A percentile compares a stretch with the other conserved stretches of the same genome.
Evolutionary conservation across 1,140 invertebrate species (phyloP).

Genomic region (Drosophila tsacasi): DNA sequence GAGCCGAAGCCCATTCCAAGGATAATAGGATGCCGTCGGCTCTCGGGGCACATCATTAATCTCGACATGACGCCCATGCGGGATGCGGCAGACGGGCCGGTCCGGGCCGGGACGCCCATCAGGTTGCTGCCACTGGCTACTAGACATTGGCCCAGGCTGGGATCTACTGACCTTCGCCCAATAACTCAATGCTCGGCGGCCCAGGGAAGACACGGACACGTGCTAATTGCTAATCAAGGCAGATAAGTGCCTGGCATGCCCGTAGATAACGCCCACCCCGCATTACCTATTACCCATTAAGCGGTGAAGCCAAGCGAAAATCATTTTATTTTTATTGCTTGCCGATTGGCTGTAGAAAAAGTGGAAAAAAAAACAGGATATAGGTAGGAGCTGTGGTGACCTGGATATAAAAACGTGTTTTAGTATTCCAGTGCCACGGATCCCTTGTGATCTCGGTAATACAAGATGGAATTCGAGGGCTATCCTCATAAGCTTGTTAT

Average conservation of each 20-base stretch:
- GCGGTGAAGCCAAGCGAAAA: constrained; percentile 60
- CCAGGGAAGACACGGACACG: constrained; percentile 57
- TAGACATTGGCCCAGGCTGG: constrained; percentile 32
- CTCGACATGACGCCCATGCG: constrained; percentile 62
- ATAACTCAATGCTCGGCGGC: constrained; percentile 66
- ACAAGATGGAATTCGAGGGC: background rate
- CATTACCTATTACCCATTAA: constrained; percentile 39
- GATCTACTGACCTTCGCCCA: constrained; percentile 66
- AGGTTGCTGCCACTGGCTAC: constrained; percentile 18
- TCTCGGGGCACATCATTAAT: constrained; percentile 68
- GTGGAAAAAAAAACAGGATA: background rate
- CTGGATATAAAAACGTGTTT: background rate
- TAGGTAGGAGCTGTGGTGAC: background rate
- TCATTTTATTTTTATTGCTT: constrained; percentile 67
- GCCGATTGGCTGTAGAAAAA: constrained; percentile 11
- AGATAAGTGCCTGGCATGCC: constrained; percentile 54
- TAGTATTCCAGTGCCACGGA: background rate
- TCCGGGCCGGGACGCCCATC: constrained; percentile 2
- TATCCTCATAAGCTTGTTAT: background rate
- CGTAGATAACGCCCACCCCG: constrained; percentile 16
- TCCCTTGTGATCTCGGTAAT: background rate
- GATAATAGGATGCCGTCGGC: constrained; percentile 59
- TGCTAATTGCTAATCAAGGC: constrained; percentile 76
- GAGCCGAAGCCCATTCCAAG: constrained; percentile 12
- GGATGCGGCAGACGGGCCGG: constrained; percentile 37